phyloP scores from a whole-genome alignment of 2,113 vertebrate species.

The Atherinomorus stipes region DNA sequence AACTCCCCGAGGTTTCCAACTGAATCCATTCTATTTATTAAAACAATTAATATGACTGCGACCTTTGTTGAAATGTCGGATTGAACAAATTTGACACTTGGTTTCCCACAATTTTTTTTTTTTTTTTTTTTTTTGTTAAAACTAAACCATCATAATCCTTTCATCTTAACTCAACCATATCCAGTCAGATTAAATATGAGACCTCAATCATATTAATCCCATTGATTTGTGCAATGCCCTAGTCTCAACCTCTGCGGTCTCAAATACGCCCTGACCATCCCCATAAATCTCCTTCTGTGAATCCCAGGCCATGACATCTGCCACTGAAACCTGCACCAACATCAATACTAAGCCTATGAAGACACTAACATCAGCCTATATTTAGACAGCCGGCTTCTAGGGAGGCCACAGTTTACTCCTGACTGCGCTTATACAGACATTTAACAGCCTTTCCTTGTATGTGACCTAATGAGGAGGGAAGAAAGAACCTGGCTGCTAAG shows the following conservation, averaged over 20 bases:
- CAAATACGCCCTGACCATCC: conserved; percentile 55
- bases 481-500: conserved; percentile 47
- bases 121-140: conserved; percentile 48
- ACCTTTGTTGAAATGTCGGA: conserved; percentile 12
- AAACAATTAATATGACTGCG: background rate
- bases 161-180: conserved; percentile 62
- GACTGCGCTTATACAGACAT: conserved; percentile 32
- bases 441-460: conserved; percentile 34
- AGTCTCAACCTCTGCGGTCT: conserved; percentile 58
- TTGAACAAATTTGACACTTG: conserved; percentile 4
- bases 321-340: conserved; percentile 74
- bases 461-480: conserved; percentile 53
- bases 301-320: conserved; percentile 71
- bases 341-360: conserved; percentile 65
- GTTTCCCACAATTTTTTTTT: conserved; percentile 21
- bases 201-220: conserved; percentile 76
- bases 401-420: conserved; percentile 34
- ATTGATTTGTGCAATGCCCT: conserved; percentile 72
- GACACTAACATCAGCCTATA: conserved; percentile 61
- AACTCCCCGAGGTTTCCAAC: background rate
- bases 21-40: background rate
- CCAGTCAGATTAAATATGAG: conserved; percentile 71
- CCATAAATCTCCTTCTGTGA: conserved; percentile 71
- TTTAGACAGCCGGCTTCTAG: conserved; percentile 47
- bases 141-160: conserved; percentile 71